Conservation (phyloP, 1,140 invertebrate species). For the Drosophila elegans region DNA sequence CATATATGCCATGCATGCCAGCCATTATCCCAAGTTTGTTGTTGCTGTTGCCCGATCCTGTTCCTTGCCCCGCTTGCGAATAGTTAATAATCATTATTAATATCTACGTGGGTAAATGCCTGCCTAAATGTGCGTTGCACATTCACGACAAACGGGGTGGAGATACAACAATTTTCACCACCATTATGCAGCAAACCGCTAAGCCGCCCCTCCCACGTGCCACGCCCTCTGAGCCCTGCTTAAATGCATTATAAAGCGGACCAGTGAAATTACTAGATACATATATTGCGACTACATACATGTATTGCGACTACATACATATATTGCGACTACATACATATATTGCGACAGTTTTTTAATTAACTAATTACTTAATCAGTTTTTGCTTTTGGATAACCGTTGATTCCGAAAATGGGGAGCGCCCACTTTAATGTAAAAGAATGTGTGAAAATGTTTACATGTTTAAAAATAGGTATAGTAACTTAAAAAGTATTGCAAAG, state of each 20-base stretch:
- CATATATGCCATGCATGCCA: slow-evolving; percentile 8
- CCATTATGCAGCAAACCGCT: slow-evolving; percentile 44
- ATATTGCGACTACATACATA: slow-evolving; percentile 9
- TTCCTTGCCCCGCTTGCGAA: slow-evolving; percentile 30
- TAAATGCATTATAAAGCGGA: slow-evolving; percentile 21
- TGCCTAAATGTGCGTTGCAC: slow-evolving; percentile 36
- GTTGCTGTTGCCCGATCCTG: slow-evolving; percentile 2
- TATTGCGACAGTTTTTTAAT: slow-evolving; percentile 18
- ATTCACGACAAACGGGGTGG: slow-evolving; percentile 19
- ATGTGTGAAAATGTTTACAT: too few relatives aligned
- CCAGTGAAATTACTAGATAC: slow-evolving; percentile 9
- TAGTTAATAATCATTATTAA: slow-evolving; percentile 73
- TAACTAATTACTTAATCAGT: slow-evolving; percentile 21
- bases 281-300: not conserved
- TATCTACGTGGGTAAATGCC: slow-evolving; percentile 46
- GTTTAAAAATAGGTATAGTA: too few relatives aligned
- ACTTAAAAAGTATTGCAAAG: too few relatives aligned
- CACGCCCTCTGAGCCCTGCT: not conserved
- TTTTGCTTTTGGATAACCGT: too few relatives aligned
- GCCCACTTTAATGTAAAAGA: too few relatives aligned
- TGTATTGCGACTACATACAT: too few relatives aligned
- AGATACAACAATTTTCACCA: slow-evolving; percentile 49
- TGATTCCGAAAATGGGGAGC: too few relatives aligned
- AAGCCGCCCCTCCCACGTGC: slow-evolving; percentile 5
- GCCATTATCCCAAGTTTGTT: slow-evolving; percentile 16